Evolutionary conservation across 2,113 vertebrate genomes (phyloP), one percentile per base, ranked within the genome.

Genomic region (Indicator maculatus): DNA sequence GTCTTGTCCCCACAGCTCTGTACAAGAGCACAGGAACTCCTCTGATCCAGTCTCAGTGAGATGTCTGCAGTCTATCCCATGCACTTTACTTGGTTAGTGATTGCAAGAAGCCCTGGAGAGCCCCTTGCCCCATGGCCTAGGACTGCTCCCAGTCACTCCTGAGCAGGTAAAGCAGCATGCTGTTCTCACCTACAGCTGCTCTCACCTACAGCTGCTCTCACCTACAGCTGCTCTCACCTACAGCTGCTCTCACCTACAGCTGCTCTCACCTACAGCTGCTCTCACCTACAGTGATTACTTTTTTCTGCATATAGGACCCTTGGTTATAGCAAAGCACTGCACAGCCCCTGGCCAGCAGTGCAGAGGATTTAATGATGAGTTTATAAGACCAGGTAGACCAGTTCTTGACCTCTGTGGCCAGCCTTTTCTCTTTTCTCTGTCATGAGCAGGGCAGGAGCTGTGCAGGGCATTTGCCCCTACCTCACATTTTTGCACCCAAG

Each of bases 61-160:
- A 16, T 7, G 27, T 5, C 61, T 41, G 44, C 2, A 0, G 36
- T 36, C 33, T 41, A 30, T 59, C 15, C 74, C n/a, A 14, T 31
- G n/a, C 4, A 1, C 3, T 1, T n/a, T 11, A 28, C 30, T 63
- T 39, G 5, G 0, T n/a, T 21, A 30, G 23, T 30, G 30, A 26
- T 24, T 38, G 3, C 27, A 2, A 11, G 30, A 67, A 56, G 45
- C 59, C 26, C 66, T 69, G 45, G 55, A 47, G 30, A 65, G 9
- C 18, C 28, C n/a, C 23, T 52, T 52, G 65, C 20, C 66, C 21
- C 61, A 11, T 44, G 28, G 41, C 50, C n/a, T 12, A 47, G 41
- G 17, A 28, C 72, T 74, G 66, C 53, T 59, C 45, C 44, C 59
- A 17, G 38, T 4, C 26, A 4, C 23, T 27, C 27, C 30, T 13